phyloP scores from a whole-genome alignment of 2,888 invertebrate species.

The Bruchidius siliquastri region DNA sequence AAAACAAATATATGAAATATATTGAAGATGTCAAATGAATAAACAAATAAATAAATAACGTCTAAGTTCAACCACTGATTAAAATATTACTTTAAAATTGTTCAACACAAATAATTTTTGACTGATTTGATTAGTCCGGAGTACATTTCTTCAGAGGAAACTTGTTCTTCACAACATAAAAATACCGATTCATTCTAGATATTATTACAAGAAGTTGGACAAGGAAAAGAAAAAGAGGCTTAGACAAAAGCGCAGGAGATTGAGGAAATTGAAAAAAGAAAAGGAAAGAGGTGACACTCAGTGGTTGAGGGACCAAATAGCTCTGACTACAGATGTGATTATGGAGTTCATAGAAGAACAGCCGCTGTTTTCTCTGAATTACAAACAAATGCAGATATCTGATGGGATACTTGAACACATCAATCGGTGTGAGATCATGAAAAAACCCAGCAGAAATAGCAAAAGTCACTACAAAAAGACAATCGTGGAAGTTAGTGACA shows the following conservation, averaged over 20 bases:
- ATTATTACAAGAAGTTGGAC: constrained; percentile 37
- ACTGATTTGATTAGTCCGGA: no score
- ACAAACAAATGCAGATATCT: constrained; percentile 36
- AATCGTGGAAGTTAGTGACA: constrained; percentile 33
- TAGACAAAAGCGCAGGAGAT: constrained; percentile 16
- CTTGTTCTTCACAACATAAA: no score
- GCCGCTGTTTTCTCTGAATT: constrained; percentile 33
- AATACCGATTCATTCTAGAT: constrained; percentile 6
- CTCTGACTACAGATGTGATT: constrained; percentile 24
- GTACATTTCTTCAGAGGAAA: background rate
- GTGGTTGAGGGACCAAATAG: constrained; percentile 25
- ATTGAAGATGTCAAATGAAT: no score
- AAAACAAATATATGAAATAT: no score
- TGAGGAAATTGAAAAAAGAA: constrained; percentile 17
- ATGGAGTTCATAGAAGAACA: constrained; percentile 32
- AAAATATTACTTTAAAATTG: no score
- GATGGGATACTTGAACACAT: constrained; percentile 31
- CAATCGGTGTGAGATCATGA: constrained; percentile 15
- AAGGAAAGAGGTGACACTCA: constrained; percentile 21
- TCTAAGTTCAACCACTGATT: no score
- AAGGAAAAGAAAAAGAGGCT: constrained; percentile 24
- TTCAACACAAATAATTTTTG: no score
- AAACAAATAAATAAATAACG: no score
- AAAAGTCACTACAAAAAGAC: constrained; percentile 26
- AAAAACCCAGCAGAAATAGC: constrained; percentile 28